Evolutionary conservation across 2,888 invertebrate genomes (phyloP).

Genomic region (Pachymerium ferrugineum): DNA sequence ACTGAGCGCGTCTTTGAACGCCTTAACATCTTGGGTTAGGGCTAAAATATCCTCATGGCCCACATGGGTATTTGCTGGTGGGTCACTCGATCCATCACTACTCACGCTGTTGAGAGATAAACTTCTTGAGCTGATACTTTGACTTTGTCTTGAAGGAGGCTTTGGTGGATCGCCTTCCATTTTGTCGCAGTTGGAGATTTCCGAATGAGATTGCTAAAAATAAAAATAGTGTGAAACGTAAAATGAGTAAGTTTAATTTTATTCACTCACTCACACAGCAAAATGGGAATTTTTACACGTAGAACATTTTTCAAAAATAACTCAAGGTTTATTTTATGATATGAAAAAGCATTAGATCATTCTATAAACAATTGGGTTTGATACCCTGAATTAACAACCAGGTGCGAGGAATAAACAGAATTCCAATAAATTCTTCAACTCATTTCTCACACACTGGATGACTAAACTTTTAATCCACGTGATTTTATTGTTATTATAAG

Average conservation of each 20-base stretch:
- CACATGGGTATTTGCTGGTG: conserved; percentile 42
- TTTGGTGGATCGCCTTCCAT: not conserved
- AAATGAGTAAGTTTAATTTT: not conserved
- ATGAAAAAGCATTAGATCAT: no score
- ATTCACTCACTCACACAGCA: not conserved
- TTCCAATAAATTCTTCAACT: no score
- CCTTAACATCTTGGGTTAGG: conserved; percentile 51
- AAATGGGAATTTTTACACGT: no score
- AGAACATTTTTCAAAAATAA: no score
- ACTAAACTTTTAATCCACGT: no score
- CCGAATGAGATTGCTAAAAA: conserved; percentile 1
- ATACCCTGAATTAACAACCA: no score
- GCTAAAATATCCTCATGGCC: conserved; percentile 52
- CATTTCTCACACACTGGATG: no score
- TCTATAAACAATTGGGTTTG: no score
- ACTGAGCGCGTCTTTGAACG: conserved; percentile 51
- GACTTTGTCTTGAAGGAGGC: conserved; percentile 30
- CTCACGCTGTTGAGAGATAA: conserved; percentile 47
- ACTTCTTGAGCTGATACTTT: conserved; percentile 40
- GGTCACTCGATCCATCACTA: conserved; percentile 44
- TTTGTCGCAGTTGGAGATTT: not conserved
- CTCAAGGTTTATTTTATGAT: no score
- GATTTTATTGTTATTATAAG: no score
- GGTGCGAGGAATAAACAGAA: no score
- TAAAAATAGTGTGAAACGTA: not conserved